Conservation (phyloP, 2,113 vertebrate genomes). For the Orycteropus afer region DNA sequence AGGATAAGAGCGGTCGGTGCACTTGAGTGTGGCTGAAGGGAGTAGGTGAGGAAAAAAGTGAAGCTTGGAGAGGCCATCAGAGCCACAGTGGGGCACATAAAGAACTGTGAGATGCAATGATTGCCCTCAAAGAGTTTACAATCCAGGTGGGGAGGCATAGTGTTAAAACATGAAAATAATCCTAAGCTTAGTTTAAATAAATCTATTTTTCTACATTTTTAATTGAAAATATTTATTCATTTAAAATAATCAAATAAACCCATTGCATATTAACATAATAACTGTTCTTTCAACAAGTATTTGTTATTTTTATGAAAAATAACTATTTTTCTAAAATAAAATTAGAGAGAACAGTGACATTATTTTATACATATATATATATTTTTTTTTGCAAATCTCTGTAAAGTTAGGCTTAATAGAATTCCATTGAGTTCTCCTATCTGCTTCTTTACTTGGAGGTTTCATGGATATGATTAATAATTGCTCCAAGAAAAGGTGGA, state of each 20-base stretch:
- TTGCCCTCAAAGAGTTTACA: background rate
- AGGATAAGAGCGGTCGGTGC: no score
- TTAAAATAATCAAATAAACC: no score
- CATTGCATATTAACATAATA: no score
- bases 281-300: no score
- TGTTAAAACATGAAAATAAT: background rate
- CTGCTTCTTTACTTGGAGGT: background rate
- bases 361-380: no score
- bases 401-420: no score
- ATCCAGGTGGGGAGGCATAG: background rate
- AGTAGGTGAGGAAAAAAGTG: fast-evolving
- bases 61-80: background rate
- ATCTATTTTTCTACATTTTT: background rate
- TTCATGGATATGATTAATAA: slow-evolving; percentile 8
- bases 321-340: no score
- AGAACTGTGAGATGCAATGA: background rate
- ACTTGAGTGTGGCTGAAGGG: background rate
- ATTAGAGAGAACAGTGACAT: no score
- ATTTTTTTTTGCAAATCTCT: no score
- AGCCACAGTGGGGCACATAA: background rate
- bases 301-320: no score
- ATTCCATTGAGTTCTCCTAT: no score
- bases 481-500: background rate
- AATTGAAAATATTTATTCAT: no score
- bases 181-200: background rate